A percentile compares a stretch with the other conserved stretches of the same genome.
Conservation (phyloP, 2,797 vertebrate genomes). For the Pempheris klunzingeri region DNA sequence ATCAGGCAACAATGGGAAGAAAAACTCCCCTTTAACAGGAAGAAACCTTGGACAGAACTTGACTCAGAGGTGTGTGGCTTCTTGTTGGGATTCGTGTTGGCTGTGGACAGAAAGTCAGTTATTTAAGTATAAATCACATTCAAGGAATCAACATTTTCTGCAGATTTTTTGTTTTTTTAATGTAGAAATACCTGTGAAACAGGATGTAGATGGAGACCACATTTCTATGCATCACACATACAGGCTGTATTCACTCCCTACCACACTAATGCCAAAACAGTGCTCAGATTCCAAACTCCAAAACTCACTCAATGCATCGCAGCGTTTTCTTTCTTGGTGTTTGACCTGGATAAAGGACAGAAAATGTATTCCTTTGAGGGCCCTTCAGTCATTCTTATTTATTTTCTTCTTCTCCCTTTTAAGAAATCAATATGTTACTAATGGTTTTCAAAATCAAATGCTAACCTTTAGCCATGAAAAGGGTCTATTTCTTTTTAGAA, state of each 20-base stretch:
- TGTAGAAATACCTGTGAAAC: not conserved
- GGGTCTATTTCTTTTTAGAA: conserved; percentile 45
- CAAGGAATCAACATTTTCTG: not conserved
- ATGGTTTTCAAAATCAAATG: conserved; percentile 72
- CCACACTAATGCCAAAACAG: not conserved
- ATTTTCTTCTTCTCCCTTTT: conserved; percentile 47
- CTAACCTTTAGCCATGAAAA: conserved; percentile 67
- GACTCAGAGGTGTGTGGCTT: no score
- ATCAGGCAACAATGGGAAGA: no score
- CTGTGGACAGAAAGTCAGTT: no score
- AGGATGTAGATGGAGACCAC: not conserved
- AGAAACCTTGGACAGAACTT: no score
- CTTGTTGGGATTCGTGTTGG: no score
- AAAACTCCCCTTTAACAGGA: no score
- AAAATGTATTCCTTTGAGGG: conserved; percentile 40
- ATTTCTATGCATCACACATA: not conserved
- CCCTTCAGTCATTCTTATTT: conserved; percentile 35
- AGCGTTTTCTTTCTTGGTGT: conserved; percentile 9
- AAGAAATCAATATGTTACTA: conserved; percentile 70
- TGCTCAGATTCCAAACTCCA: not conserved
- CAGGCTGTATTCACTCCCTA: not conserved
- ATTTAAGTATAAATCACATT: not conserved
- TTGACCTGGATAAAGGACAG: conserved; percentile 38
- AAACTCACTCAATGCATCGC: conserved; percentile 8
- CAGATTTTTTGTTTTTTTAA: not conserved